Evolutionary conservation across 2,113 vertebrate genomes (phyloP), one percentile per base, ranked within the genome.

Genomic region (Myiopsitta monachus): DNA sequence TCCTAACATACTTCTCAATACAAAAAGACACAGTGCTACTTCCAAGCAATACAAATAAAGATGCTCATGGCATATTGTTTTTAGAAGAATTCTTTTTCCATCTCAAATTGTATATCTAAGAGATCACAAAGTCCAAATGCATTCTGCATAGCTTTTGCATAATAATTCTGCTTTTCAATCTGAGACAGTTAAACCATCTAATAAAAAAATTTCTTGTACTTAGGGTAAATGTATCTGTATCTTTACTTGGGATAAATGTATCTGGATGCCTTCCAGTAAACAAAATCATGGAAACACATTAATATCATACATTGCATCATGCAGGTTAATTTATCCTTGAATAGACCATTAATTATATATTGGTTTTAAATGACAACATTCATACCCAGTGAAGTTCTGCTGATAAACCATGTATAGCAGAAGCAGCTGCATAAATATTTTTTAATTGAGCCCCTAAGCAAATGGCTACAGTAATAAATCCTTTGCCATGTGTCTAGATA

Each of bases 361-460:
- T 78, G 61, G n/a, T 41, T 94, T 95, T 72, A 79, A 93, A 85
- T 90, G 3, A 36, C 33, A 75, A 81, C 33, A 83, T 75, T 96
- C 77, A 47, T 91, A 87, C 27, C 9, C 43, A 75, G 14, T 55
- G 64, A 88, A 61, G 31, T 88, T 88, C n/a, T 92, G 47, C 68
- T 87, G 86, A 95, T 92, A 89, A 95, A 87, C 55, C 68, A 17
- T 38, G 46, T 84, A 30, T 22, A 94, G 31, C 38, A 94, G 77
- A 78, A 94, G 78, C 64, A 92, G 55, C 68, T 92, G 66, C 80
- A 87, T 87, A 94, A 91, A 87, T 91, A 93, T 81, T 87, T 88
- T 67, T 91, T 95, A 81, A 86, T 75, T 92, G 83, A 88, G 10
- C 43, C 68, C 73, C 31, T 72, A 70, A 92, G 87, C 69, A 84